Percentiles rank a stretch among this genome's conserved stretches.
Evolutionary conservation across 1,140 invertebrate species (phyloP).

Genomic region (Dolichoris vasculosae): DNA sequence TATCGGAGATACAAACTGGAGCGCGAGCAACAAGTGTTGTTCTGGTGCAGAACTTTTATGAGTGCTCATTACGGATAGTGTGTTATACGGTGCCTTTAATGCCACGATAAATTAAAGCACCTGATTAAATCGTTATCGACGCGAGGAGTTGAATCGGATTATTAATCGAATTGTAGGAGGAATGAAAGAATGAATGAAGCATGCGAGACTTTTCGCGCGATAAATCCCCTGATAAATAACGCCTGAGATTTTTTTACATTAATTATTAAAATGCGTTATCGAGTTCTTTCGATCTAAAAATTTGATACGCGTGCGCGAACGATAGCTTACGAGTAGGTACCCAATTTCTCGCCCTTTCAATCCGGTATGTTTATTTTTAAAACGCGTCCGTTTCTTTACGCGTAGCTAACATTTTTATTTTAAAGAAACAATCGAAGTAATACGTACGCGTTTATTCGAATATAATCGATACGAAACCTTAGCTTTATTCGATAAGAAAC

Average conservation of each 20-base stretch:
- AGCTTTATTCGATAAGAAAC: no score
- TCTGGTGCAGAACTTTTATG: conserved; percentile 41
- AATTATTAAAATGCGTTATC: not conserved
- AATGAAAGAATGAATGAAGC: not conserved
- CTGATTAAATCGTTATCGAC: conserved; percentile 47
- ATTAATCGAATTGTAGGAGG: conserved; percentile 28
- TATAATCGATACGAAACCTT: no score
- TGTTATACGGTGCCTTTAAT: conserved; percentile 38
- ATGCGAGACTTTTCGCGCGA: not conserved
- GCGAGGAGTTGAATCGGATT: conserved; percentile 17
- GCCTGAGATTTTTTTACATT: conserved; percentile 1
- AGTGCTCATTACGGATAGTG: conserved; percentile 50
- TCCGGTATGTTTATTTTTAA: no score
- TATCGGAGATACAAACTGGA: conserved; percentile 53
- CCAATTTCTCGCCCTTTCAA: not conserved
- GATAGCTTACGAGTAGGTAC: not conserved
- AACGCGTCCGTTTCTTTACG: no score
- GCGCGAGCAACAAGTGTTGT: conserved; percentile 38
- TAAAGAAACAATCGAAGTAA: no score
- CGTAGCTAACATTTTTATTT: not conserved
- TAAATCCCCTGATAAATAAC: conserved; percentile 20
- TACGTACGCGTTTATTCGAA: no score
- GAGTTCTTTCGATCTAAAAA: not conserved
- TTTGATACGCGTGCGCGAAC: not conserved
- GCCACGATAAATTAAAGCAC: conserved; percentile 45